These are phyloP conservation scores for Ostrea edulis DNA, from an alignment of 1,140 invertebrate genomes.

Conservation along the genomic window DNA sequence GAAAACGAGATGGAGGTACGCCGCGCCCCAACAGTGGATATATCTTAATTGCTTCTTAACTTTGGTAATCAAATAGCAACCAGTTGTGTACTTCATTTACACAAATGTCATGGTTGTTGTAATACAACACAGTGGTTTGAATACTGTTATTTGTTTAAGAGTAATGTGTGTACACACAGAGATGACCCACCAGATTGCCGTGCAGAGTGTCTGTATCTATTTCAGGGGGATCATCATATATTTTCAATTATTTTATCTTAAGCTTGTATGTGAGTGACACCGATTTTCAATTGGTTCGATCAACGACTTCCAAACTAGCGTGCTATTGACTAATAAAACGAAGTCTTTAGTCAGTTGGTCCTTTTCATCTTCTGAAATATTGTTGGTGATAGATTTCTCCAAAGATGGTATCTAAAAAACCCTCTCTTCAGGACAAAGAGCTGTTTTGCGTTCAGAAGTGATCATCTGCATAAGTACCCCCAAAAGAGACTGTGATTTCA, in stretches of 20 bases:
- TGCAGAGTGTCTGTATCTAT: slow-evolving; percentile 12
- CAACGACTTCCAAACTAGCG: slow-evolving; percentile 14
- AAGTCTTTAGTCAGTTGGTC: slow-evolving; percentile 26
- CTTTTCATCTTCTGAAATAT: slow-evolving; percentile 38
- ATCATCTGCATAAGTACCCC: slow-evolving; percentile 23
- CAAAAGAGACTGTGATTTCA: slow-evolving; percentile 22
- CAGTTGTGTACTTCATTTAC: slow-evolving; percentile 16
- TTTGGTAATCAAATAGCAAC: slow-evolving; percentile 23
- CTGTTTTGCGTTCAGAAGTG: slow-evolving; percentile 6
- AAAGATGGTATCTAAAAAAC: not conserved
- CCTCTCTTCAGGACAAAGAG: not conserved
- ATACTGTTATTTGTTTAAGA: slow-evolving; percentile 30
- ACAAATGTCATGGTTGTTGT: not conserved
- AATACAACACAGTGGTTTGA: slow-evolving; percentile 3
- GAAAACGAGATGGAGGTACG: not conserved
- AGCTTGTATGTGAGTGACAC: slow-evolving; percentile 17
- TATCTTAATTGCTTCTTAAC: slow-evolving; percentile 35
- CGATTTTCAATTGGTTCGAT: slow-evolving; percentile 34
- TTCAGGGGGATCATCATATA: slow-evolving; percentile 25
- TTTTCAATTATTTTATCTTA: slow-evolving; percentile 21
- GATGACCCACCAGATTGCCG: not conserved
- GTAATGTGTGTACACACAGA: slow-evolving; percentile 2
- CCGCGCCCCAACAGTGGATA: not conserved
- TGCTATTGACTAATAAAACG: slow-evolving; percentile 7
- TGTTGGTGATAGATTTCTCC: slow-evolving; percentile 20